Evolutionary conservation across 2,888 invertebrate species (phyloP), one percentile per base, ranked within the genome.

Genomic region (Drosophila mulleri): DNA sequence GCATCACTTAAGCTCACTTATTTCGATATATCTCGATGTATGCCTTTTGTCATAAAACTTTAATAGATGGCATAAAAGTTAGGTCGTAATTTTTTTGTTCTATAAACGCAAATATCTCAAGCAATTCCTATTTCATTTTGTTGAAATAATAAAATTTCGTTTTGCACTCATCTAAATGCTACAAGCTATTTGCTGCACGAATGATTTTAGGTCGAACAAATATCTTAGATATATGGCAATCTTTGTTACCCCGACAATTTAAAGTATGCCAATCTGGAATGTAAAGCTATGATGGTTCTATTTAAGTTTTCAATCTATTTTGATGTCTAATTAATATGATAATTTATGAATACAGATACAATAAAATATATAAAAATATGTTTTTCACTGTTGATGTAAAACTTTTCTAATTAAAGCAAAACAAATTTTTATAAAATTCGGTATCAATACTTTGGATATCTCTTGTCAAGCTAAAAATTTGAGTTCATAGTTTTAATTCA

Each of bases 61-160:
- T 58, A 35, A 58, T 58, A 37, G 47, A 37, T 37, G n/a, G 35
- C 35, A 58, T 58, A 37, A 45, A 58, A 58, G 12, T 14, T 47
- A 2, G 29, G 7, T 57, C 44, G 44, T 57, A 32, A 57, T 32
- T 11, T 20, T 18, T 14, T 18, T 18, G 14, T 8, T 47, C 37
- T 23, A 37, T 12, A 37, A 37, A 6, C 9, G 26, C 45, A 62
- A 45, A 45, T 20, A 20, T 11, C 20, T 18, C 1, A n/a, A 32
- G 37, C 29, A 29, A 41, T 59, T 41, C 32, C 16, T 3, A 39
- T 59, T 39, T n/a, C 14, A 23, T 39, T 59, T 39, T 44, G 20
- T 32, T 2, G 9, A 32, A 35, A 35, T 57, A 57, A 44, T 44
- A 57, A 32, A 44, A 11, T 16, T 44, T 57, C 23, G 11, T n/a